Conservation (phyloP, 2,797 vertebrate genomes). For the Sebastes diploproa region DNA sequence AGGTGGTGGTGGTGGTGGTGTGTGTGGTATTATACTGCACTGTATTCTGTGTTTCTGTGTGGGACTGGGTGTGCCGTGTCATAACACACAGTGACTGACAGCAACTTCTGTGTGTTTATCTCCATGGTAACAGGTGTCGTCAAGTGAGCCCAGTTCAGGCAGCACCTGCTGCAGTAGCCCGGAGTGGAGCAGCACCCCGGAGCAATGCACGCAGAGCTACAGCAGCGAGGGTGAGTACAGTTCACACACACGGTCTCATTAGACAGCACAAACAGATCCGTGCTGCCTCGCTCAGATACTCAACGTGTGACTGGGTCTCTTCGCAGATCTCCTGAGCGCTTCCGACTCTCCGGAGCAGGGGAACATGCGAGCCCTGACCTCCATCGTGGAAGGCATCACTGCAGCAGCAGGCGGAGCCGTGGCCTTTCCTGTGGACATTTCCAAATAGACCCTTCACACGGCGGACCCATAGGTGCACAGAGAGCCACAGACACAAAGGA, state of each 20-base stretch:
- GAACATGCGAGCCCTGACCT: slow-evolving; percentile 91
- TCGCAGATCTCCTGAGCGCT: slow-evolving; percentile 87
- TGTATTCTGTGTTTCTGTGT: slow-evolving; percentile 13
- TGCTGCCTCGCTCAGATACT: not conserved
- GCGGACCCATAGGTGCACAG: slow-evolving; percentile 35
- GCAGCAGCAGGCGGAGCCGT: slow-evolving; percentile 82
- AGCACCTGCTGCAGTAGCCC: slow-evolving; percentile 97
- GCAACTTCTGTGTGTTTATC: slow-evolving; percentile 68
- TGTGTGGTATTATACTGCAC: not conserved
- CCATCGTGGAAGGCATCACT: slow-evolving; percentile 94
- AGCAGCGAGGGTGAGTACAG: slow-evolving; percentile 75
- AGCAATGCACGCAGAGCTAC: slow-evolving; percentile 82
- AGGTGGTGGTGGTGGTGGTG: not conserved
- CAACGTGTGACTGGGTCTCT: not conserved
- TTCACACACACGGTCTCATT: not conserved
- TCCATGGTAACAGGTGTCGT: slow-evolving; percentile 84
- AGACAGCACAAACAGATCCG: not conserved
- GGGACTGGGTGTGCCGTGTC: slow-evolving; percentile 76
- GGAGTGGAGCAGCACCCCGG: slow-evolving; percentile 91
- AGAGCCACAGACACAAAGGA: slow-evolving; percentile 15
- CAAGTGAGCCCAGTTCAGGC: slow-evolving; percentile 89
- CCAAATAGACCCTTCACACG: slow-evolving; percentile 72
- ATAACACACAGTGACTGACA: slow-evolving; percentile 82
- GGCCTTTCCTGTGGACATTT: slow-evolving; percentile 85
- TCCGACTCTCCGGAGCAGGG: slow-evolving; percentile 86